A percentile compares a stretch with the other conserved stretches of the same genome.
Evolutionary conservation across 2,888 invertebrate species (phyloP).

Genomic region (Crematogaster levior): DNA sequence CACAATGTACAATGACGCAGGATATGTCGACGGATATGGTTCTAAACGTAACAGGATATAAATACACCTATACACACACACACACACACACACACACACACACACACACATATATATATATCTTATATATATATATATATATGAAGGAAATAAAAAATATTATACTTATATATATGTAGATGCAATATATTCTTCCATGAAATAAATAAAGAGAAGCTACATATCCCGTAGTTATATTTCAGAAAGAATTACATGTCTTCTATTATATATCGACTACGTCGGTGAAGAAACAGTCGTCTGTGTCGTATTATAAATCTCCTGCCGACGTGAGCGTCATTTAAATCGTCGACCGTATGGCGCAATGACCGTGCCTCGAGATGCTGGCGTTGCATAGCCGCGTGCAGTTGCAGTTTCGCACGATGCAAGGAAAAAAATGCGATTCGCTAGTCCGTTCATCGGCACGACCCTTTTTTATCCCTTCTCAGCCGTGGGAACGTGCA

Average conservation of each 20-base stretch:
- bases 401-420: conserved; percentile 26
- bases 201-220: neutral
- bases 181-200: neutral
- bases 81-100: too few species aligned
- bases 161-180: neutral
- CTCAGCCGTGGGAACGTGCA: conserved; percentile 64
- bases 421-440: conserved; percentile 45
- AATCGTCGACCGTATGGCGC: conserved; percentile 39
- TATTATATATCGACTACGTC: conserved; percentile 8
- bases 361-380: conserved; percentile 45
- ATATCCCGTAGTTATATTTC: conserved; percentile 3
- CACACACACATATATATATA: too few species aligned
- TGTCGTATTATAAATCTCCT: conserved; percentile 23
- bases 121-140: too few species aligned
- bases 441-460: conserved; percentile 65
- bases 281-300: conserved; percentile 22
- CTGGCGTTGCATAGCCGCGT: conserved; percentile 57
- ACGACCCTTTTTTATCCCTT: conserved; percentile 57
- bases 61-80: neutral
- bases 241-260: conserved; percentile 13
- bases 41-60: neutral
- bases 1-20: neutral
- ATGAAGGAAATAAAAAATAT: neutral
- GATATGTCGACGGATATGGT: neutral
- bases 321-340: conserved; percentile 54